Evolutionary conservation across 2,113 vertebrate genomes (phyloP), one percentile per base, ranked within the genome.

Genomic region (Ictidomys tridecemlineatus): DNA sequence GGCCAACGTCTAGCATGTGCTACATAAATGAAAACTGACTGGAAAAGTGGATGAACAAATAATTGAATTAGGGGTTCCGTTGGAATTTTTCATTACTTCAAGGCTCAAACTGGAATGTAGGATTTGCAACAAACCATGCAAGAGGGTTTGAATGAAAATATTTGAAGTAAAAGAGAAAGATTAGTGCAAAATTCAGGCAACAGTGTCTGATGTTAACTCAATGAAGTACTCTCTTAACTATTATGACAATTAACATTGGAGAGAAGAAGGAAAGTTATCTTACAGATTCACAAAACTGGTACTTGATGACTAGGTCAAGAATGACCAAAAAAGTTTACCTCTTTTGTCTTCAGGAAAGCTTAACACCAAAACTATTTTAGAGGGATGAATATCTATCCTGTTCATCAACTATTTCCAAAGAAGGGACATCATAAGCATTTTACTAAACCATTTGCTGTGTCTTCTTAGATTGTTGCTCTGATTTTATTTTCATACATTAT

Each of bases 401-500:
- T 42, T 82, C 28, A 92, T 87, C 77, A 92, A 45, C 72, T 78
- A 72, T 78, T 53, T 80, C 26, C 70, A 39, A 67, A 92, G 72
- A 48, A 10, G 5, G 74, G 48, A 8, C 34, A 12, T 45, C 26
- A 61, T 76, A 92, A 77, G n/a, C 22, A 78, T 93, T 30, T 94
- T 28, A 58, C 22, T 77, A 94, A 95, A 51, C 30, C 16, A 85
- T 42, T 69, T 22, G 61, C 78, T 58, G 13, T 79, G 61, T 39
- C 70, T 51, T 17, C 20, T 34, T 70, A 85, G 28, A 61, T 74
- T 32, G 58, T 89, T 32, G 42, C 48, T 89, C 69, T 63, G 39
- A 61, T 67, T 89, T 94, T 74, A 74, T 85, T 89, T 88, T 84
- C 32, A 28, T 58, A 67, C 73, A 10, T 85, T 16, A 77, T 88